phyloP scores from a whole-genome alignment of 2,113 vertebrate species.

The Acanthisitta chloris region DNA sequence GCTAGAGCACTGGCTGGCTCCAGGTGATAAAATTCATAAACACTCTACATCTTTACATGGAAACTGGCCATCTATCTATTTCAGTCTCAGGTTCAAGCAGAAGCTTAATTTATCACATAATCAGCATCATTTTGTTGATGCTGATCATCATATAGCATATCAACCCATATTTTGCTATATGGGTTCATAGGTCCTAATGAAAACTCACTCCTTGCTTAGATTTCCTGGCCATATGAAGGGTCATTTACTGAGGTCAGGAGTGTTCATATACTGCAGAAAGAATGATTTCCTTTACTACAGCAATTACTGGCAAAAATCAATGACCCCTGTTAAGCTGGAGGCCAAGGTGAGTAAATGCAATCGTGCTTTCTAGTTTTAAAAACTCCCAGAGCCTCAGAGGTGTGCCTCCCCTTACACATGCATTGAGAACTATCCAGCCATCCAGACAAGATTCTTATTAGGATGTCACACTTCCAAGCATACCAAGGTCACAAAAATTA shows the following conservation, averaged over 20 bases:
- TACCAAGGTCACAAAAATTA: not conserved
- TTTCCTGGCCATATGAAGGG: not conserved
- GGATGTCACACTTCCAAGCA: not conserved
- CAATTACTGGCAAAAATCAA: conserved; percentile 55
- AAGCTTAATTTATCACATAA: not conserved
- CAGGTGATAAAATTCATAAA: not conserved
- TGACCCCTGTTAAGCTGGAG: conserved; percentile 9
- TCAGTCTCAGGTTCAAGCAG: not conserved
- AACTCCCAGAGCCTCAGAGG: not conserved
- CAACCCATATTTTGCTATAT: not conserved
- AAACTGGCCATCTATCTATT: not conserved
- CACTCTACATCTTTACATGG: not conserved
- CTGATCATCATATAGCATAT: no score
- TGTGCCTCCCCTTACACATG: not conserved
- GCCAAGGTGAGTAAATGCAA: conserved; percentile 29
- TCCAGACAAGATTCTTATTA: not conserved
- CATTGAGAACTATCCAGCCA: not conserved
- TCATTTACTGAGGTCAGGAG: conserved; percentile 1
- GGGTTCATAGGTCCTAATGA: not conserved
- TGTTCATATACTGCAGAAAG: not conserved
- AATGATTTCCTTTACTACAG: conserved; percentile 45
- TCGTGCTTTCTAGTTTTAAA: not conserved
- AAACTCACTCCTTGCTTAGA: not conserved
- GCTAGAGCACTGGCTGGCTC: not conserved
- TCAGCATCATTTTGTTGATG: not conserved